phyloP scores from a whole-genome alignment of 2,888 invertebrate genomes.

The Brachylomia viminalis region DNA sequence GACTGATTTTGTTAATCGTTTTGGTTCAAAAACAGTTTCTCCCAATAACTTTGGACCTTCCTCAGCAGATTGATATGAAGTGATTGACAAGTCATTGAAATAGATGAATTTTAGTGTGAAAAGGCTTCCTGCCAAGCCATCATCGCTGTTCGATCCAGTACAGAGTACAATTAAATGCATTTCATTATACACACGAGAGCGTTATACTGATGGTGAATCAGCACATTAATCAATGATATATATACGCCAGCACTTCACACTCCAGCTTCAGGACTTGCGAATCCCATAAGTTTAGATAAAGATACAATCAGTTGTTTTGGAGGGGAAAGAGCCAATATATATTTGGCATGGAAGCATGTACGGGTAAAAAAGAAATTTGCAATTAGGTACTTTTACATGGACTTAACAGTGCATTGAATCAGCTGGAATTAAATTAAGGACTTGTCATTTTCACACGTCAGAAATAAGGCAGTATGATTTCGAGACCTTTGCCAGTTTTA shows the following conservation, averaged over 20 bases:
- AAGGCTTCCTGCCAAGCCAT: too few species aligned
- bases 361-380: neutral
- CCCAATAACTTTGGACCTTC: neutral
- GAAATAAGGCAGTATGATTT: neutral
- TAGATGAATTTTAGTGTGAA: neutral
- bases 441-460: neutral
- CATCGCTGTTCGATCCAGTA: neutral
- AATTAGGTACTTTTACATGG: neutral
- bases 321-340: constrained; percentile 29
- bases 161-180: neutral
- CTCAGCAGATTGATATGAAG: too few species aligned
- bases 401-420: neutral
- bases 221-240: neutral
- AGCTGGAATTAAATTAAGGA: neutral
- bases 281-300: neutral
- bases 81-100: neutral
- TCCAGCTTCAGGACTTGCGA: neutral
- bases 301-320: constrained; percentile 13
- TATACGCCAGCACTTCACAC: neutral
- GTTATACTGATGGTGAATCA: neutral
- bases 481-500: neutral
- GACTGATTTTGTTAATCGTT: neutral
- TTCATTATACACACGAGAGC: too few species aligned
- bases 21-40: neutral
- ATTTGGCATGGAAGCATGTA: constrained; percentile 5